Percentiles rank a stretch among this genome's conserved stretches.
These are phyloP conservation scores for Aradophagus sp. DNA, from an alignment of 1,140 invertebrate species.

Conservation along the genomic window DNA sequence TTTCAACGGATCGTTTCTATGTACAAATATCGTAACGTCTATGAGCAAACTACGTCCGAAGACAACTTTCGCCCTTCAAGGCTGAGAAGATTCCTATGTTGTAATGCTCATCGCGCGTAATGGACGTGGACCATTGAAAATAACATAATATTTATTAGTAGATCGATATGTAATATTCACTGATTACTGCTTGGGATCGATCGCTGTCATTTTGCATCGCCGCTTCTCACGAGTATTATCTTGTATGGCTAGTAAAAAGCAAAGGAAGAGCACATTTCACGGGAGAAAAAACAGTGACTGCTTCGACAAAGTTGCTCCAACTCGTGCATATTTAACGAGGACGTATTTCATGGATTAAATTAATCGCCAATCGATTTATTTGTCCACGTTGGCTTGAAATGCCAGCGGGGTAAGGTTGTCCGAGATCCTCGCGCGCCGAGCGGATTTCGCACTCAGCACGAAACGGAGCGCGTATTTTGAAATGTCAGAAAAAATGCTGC, in stretches of 20 bases:
- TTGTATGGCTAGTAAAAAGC: too few species aligned
- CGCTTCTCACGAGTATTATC: conserved; percentile 35
- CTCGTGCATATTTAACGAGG: too few species aligned
- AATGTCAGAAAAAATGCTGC: conserved; percentile 32
- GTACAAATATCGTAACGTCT: conserved; percentile 66
- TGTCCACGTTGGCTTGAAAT: too few species aligned
- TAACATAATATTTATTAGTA: conserved; percentile 33
- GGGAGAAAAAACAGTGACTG: too few species aligned
- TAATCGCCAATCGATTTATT: too few species aligned
- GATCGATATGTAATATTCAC: conserved; percentile 40
- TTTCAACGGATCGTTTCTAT: conserved; percentile 34
- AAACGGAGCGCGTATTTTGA: too few species aligned
- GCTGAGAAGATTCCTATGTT: conserved; percentile 70
- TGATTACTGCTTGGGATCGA: conserved; percentile 28
- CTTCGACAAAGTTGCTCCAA: too few species aligned
- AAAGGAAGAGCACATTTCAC: too few species aligned
- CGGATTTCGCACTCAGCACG: too few species aligned
- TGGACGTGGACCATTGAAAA: conserved; percentile 54
- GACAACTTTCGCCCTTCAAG: conserved; percentile 74
- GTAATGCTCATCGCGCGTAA: conserved; percentile 60
- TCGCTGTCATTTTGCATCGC: conserved; percentile 19
- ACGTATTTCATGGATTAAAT: too few species aligned
- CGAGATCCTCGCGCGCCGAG: too few species aligned
- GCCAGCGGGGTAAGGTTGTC: too few species aligned
- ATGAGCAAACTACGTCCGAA: conserved; percentile 55